Evolutionary conservation across 1,140 invertebrate genomes (phyloP).

Genomic region (Scaptomyza graminum): DNA sequence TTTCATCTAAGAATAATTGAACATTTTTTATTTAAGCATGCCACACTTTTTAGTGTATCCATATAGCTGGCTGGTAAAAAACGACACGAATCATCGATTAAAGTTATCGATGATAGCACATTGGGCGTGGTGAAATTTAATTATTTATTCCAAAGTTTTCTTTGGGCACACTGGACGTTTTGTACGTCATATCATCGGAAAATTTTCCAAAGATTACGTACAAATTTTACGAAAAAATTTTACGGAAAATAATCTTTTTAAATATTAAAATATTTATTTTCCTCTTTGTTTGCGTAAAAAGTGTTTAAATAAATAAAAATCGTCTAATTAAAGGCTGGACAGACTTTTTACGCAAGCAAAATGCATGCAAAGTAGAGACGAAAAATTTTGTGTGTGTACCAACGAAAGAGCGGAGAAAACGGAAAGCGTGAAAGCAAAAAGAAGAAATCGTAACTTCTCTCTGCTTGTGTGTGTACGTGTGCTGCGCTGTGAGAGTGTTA

Average conservation of each 20-base stretch:
- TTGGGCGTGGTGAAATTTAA: constrained; percentile 55
- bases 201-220: constrained; percentile 78
- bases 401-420: constrained; percentile 77
- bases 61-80: neutral
- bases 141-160: constrained; percentile 48
- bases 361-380: constrained; percentile 72
- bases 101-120: constrained; percentile 18
- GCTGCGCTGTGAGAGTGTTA: constrained; percentile 25
- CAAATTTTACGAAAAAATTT: constrained; percentile 65
- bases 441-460: constrained; percentile 49
- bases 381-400: constrained; percentile 83
- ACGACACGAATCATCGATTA: constrained; percentile 18
- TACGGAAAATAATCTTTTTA: constrained; percentile 37
- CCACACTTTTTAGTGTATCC: constrained; percentile 42
- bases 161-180: constrained; percentile 49
- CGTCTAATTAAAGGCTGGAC: constrained; percentile 34
- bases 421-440: constrained; percentile 67
- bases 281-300: constrained; percentile 20
- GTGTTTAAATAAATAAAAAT: constrained; percentile 36
- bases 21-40: neutral
- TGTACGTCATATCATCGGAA: constrained; percentile 69
- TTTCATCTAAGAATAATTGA: neutral
- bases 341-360: constrained; percentile 65
- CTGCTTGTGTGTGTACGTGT: constrained; percentile 25
- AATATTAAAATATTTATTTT: constrained; percentile 39